A percentile compares a stretch with the other conserved stretches of the same genome.
Conservation (phyloP, 2,113 vertebrate genomes). For the Charadrius vociferus region DNA sequence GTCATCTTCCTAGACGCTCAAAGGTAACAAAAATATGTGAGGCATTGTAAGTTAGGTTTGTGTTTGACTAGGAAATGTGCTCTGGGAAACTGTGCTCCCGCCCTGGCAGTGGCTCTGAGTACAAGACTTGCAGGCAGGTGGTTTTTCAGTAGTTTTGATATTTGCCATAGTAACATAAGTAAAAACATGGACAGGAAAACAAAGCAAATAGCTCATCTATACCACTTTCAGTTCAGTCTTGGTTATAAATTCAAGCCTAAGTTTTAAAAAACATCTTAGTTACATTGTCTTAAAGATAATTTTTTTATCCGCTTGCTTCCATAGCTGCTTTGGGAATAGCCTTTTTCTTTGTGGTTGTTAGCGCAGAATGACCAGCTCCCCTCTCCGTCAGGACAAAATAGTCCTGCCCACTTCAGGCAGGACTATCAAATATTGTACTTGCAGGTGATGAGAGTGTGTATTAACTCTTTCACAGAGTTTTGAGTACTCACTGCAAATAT, state of each 20-base stretch:
- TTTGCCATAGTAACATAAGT: neutral
- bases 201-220: neutral
- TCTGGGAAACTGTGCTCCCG: neutral
- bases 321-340: neutral
- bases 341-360: neutral
- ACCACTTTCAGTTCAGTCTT: constrained; percentile 3
- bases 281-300: neutral
- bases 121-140: neutral
- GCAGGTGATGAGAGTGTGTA: rapidly evolving
- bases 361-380: neutral
- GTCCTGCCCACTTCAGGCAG: neutral
- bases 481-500: neutral
- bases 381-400: neutral
- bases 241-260: constrained; percentile 16
- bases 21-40: neutral
- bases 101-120: neutral
- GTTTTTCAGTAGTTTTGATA: neutral
- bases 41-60: too few species aligned
- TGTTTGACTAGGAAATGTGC: neutral
- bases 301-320: neutral
- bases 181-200: neutral
- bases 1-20: neutral
- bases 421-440: neutral
- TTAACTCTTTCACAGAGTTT: neutral
- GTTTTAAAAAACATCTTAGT: neutral